Evolutionary conservation across 92 coral and sea anemone genomes (phyloP), one percentile per base, ranked within the genome.

Genomic region (Phenganax marumi): DNA sequence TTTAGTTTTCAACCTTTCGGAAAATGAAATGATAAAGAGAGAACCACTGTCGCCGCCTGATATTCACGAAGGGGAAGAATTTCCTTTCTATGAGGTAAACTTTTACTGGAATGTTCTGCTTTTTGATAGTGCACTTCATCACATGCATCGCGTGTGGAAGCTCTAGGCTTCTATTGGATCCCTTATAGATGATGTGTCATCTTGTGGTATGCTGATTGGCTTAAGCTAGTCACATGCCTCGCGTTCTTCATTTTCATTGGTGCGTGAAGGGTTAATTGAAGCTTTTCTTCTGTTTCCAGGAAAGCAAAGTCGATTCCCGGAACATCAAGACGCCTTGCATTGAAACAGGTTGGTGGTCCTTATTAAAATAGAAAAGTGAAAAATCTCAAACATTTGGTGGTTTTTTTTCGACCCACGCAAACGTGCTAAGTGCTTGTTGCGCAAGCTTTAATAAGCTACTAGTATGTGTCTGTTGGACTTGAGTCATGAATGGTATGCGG

Each of bases 41-140:
- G 81, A 76, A 55, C 68, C 81, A 24, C 68, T 12, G 12, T 76
- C 81, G 12, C 81, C 81, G 26, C 3, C 13, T 17, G 23, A 5
- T 12, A 26, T 66, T n/a, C 8, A 26, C 23, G 68, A 10, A 3
- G 21, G 17, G 0, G 48, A 54, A n/a, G 81, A 76, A 12, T 76
- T 33, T 56, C 54, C 81, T 1, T 56, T 76, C 21, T 76, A 76
- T 8, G 81, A 76, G 26, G 81, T 76, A 76, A 33, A 14, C 2
- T 33, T 33, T 25, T 9, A 9, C 43, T 13, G 24, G 11, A 52
- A 65, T 75, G 52, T n/a, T n/a, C n/a, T n/a, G n/a, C n/a, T n/a
- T n/a, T n/a, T n/a, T n/a, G n/a, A n/a, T 73, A 58, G 25, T 50
- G 17, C 77, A 9, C 54, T 74, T 54, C 17, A 54, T 17, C 60